Conservation (phyloP, 2,888 invertebrate genomes). For the Ypsolopha scabrella region DNA sequence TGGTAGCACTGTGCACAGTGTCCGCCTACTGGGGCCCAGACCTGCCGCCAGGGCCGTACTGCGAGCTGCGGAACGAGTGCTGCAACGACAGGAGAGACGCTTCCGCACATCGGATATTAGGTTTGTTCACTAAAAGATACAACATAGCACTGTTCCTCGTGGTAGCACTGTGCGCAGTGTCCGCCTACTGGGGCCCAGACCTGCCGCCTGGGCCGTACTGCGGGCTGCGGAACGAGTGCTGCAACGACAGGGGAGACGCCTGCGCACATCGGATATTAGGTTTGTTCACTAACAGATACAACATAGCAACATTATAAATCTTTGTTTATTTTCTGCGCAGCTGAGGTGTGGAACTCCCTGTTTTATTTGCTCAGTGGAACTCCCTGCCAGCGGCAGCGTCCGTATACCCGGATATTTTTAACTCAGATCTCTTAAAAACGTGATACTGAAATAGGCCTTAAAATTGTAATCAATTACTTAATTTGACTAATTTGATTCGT, state of each 20-base stretch:
- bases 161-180: constrained; percentile 10
- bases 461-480: too few relatives aligned
- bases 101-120: constrained; percentile 84
- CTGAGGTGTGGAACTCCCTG: too few relatives aligned
- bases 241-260: constrained; percentile 79
- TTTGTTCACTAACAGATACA: constrained; percentile 9
- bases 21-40: constrained; percentile 46
- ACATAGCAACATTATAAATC: background rate
- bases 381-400: too few relatives aligned
- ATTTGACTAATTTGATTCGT: too few relatives aligned
- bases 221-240: constrained; percentile 71
- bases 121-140: constrained; percentile 29
- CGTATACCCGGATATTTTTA: too few relatives aligned
- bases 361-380: too few relatives aligned
- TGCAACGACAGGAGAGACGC: constrained; percentile 82
- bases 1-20: constrained; percentile 7
- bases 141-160: background rate
- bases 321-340: too few relatives aligned
- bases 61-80: constrained; percentile 67
- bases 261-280: constrained; percentile 72
- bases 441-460: too few relatives aligned
- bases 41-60: constrained; percentile 71
- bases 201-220: constrained; percentile 73
- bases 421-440: too few relatives aligned
- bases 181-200: constrained; percentile 47